Evolutionary conservation across 1,140 invertebrate genomes (phyloP), one percentile per base, ranked within the genome.

Genomic region (Hestina assimilis): DNA sequence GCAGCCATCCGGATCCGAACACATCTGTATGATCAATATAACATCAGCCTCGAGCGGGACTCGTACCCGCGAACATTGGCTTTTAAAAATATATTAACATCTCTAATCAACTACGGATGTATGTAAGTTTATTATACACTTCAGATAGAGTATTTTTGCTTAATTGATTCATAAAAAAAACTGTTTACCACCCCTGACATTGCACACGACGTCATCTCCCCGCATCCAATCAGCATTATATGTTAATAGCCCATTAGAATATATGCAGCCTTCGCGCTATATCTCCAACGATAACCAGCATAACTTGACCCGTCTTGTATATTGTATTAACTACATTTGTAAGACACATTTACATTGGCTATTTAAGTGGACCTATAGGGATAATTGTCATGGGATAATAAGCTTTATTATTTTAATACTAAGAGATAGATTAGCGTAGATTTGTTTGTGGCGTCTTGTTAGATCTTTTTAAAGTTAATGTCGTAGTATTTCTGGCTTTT

Each of bases 221-320:
- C 64, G 75, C 77, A 81, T 86, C 78, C 79, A 89, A 89, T 89
- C 87, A 88, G 81, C 77, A 89, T 89, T 88, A 89, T 88, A 89
- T 89, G 85, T 87, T 87, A 88, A 89, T 89, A 83, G 79, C 73
- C 82, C 81, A 89, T 89, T 89, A 89, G 83, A 88, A 87, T 87
- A 80, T 76, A 80, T 74, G 69, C 69, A 64, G 68, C 62, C 69
- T 78, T 78, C 76, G 69, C 77, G 69, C 72, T 67, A 73, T 66
- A 77, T 75, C 75, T 67, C 54, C 38, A 60, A 61, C 9, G 47
- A 33, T 42, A 50, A 52, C 80, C 74, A 71, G 21, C 40, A 47
- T 63, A 66, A 67, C 40, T 21, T 66, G 77, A 75, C 40, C 65
- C 48, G 19, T 41, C 38, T 29, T 46, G 11, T 51, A 24, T 51